Evolutionary conservation across 2,113 vertebrate genomes (phyloP).

Genomic region (Clarias magur): DNA sequence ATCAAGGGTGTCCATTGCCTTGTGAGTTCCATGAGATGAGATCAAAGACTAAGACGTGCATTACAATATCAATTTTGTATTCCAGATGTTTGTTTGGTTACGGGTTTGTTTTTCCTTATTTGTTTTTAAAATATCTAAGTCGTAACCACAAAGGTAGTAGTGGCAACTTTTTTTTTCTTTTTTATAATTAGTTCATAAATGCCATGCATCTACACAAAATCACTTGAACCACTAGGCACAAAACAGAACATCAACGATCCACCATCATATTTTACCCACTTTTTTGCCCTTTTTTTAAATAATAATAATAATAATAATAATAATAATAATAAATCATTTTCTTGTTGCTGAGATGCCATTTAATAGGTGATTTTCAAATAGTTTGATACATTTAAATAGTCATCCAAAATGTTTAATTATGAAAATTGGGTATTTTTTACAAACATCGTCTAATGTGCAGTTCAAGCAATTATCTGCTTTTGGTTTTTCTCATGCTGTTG

Average conservation of each 20-base stretch:
- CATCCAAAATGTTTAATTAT: neutral
- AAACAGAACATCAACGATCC: neutral
- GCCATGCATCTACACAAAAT: neutral
- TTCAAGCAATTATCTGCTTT: neutral
- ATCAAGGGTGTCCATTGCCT: no score
- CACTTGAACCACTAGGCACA: neutral
- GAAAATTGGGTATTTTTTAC: neutral
- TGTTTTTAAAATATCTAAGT: neutral
- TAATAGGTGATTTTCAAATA: neutral
- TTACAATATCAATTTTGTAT: neutral
- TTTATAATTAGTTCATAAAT: neutral
- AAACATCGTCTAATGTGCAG: neutral
- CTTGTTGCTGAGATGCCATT: neutral
- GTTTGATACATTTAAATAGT: neutral
- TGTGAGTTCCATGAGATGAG: no score
- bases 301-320: no score
- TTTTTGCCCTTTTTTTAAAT: no score
- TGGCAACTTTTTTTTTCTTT: neutral
- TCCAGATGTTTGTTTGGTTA: neutral
- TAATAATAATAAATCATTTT: neutral
- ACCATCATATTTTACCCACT: neutral
- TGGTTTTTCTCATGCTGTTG: neutral
- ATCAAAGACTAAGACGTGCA: neutral
- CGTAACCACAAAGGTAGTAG: neutral
- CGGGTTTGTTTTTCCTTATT: neutral